These are phyloP conservation scores for Lepidotrigona ventralis DNA, from an alignment of 1,140 invertebrate species.

Conservation along the genomic window DNA sequence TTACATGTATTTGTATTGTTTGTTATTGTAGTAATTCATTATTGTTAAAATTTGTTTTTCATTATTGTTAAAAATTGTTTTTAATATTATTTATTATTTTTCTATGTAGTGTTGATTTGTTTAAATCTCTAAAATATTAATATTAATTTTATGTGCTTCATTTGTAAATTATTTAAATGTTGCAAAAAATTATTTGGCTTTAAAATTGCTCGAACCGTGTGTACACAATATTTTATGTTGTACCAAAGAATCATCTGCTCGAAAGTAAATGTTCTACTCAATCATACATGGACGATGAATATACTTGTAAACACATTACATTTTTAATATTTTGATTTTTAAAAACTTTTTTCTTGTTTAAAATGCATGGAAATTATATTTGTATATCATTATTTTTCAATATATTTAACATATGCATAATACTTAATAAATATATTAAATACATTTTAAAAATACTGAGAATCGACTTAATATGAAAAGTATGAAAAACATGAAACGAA, in stretches of 20 bases:
- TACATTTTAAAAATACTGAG: not conserved
- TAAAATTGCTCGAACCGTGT: not conserved
- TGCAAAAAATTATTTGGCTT: not conserved
- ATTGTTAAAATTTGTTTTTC: not conserved
- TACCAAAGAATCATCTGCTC: constrained; percentile 5
- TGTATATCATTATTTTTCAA: not conserved
- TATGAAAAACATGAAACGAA: not conserved
- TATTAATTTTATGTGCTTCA: not conserved
- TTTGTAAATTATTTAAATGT: constrained; percentile 1
- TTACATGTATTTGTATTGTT: not conserved
- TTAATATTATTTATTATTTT: not conserved
- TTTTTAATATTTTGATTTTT: not conserved
- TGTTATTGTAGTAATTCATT: not conserved
- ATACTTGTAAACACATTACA: constrained; percentile 11
- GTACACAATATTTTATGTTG: constrained; percentile 10
- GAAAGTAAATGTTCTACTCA: constrained; percentile 37
- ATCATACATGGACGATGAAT: not conserved
- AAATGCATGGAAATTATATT: not conserved
- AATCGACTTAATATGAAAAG: not conserved
- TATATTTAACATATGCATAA: not conserved
- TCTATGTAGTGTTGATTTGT: too few species aligned
- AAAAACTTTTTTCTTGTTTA: not conserved
- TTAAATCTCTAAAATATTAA: not conserved
- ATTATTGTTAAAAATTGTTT: not conserved
- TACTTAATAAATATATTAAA: not conserved